Evolutionary conservation across 2,797 vertebrate species (phyloP).

Genomic region (Furcifer pardalis): DNA sequence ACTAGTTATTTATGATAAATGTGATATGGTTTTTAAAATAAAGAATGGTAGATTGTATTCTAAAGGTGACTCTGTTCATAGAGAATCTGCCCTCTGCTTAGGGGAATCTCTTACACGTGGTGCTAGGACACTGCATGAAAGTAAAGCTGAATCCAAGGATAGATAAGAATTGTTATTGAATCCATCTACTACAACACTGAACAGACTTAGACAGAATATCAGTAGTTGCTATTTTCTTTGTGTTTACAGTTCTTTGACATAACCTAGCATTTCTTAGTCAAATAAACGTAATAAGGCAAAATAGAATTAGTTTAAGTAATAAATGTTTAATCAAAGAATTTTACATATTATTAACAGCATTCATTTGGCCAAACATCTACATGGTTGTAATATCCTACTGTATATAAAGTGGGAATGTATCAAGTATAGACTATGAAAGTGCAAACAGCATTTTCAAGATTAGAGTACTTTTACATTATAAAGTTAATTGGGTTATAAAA

Average conservation of each 20-base stretch:
- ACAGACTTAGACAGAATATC: not conserved
- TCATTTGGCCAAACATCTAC: slow-evolving; percentile 97
- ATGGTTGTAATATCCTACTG: slow-evolving; percentile 87
- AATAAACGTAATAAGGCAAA: slow-evolving; percentile 71
- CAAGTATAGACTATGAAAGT: slow-evolving; percentile 99
- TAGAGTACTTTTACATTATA: slow-evolving; percentile 96
- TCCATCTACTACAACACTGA: not conserved
- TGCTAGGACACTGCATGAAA: not conserved
- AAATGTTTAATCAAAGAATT: slow-evolving; percentile 87
- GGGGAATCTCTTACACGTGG: not conserved
- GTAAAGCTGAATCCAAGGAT: not conserved
- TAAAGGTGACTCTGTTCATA: not conserved
- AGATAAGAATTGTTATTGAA: not conserved
- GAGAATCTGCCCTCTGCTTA: no score
- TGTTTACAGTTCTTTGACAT: slow-evolving; percentile 32
- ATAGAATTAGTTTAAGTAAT: slow-evolving; percentile 81
- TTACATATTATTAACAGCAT: slow-evolving; percentile 89
- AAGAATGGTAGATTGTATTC: slow-evolving; percentile 9
- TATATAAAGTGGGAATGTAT: slow-evolving; percentile 99
- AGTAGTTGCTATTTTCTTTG: not conserved
- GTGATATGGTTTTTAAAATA: slow-evolving; percentile 40
- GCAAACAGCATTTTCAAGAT: slow-evolving; percentile 99
- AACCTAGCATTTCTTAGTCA: slow-evolving; percentile 36
- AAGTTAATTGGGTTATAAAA: slow-evolving; percentile 97
- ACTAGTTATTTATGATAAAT: not conserved